These are phyloP conservation scores for Colletes collaris DNA, from an alignment of 2,888 invertebrate genomes.

Conservation along the genomic window DNA sequence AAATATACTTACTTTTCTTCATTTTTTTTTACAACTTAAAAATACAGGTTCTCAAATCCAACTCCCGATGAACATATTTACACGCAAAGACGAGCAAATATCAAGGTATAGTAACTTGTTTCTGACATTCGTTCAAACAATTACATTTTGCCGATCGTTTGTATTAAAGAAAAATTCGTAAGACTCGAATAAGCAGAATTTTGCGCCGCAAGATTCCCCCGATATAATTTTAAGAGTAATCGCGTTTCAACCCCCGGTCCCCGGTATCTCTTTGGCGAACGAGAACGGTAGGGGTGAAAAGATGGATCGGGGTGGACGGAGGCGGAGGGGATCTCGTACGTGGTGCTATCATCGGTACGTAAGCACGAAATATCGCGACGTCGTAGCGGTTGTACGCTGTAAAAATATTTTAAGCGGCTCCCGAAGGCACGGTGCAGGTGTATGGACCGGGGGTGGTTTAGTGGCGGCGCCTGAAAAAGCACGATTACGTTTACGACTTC, in stretches of 20 bases:
- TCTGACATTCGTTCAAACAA: too few relatives aligned
- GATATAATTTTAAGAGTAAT: too few relatives aligned
- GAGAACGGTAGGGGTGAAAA: conserved; percentile 9
- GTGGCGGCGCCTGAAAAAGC: conserved; percentile 69
- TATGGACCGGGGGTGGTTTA: conserved; percentile 53
- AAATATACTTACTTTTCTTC: too few relatives aligned
- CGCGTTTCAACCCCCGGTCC: background rate
- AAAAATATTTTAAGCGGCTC: conserved; percentile 71
- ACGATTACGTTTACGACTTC: conserved; percentile 72
- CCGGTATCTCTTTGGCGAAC: background rate
- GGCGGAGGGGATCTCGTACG: background rate
- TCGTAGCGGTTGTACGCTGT: conserved; percentile 55
- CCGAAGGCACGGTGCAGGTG: conserved; percentile 45
- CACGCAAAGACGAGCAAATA: too few relatives aligned
- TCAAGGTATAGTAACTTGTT: too few relatives aligned
- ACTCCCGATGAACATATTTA: too few relatives aligned
- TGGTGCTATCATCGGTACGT: conserved; percentile 46
- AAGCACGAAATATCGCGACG: conserved; percentile 66
- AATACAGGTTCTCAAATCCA: too few relatives aligned
- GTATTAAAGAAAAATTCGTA: too few relatives aligned
- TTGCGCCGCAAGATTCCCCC: too few relatives aligned
- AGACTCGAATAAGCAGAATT: too few relatives aligned
- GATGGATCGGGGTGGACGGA: conserved; percentile 16
- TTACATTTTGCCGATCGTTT: too few relatives aligned
- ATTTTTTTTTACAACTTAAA: too few relatives aligned